These are phyloP conservation scores for Pristionchus arcanus DNA, from an alignment of 2,888 invertebrate species.

Conservation along the genomic window DNA sequence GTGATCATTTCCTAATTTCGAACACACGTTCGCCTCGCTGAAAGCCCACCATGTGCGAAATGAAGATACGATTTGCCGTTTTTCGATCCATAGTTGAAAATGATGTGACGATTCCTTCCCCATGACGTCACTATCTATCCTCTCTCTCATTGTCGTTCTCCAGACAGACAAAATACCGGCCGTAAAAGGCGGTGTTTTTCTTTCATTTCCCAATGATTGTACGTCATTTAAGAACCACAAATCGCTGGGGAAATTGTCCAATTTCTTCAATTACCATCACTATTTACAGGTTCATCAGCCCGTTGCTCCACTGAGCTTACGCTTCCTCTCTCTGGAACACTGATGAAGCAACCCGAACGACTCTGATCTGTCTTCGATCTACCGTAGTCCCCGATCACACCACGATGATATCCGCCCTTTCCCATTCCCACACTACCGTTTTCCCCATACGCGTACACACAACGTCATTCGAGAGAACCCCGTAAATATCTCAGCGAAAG, in stretches of 20 bases:
- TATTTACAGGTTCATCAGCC: constrained; percentile 4
- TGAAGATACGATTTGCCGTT: neutral
- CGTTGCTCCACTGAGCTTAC: constrained; percentile 18
- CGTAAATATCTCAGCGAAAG: neutral
- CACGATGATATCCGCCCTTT: neutral
- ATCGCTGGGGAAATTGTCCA: too few relatives aligned
- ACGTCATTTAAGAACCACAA: neutral
- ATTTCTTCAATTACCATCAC: neutral
- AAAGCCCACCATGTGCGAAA: neutral
- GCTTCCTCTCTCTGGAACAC: neutral
- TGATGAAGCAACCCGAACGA: constrained; percentile 3
- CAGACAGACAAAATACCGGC: neutral
- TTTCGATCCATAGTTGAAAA: neutral
- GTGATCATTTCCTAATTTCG: neutral
- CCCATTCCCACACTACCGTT: neutral
- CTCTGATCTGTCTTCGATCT: constrained; percentile 2
- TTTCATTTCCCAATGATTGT: neutral
- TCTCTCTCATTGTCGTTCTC: neutral
- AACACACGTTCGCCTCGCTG: neutral
- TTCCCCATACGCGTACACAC: neutral
- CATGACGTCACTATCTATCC: neutral
- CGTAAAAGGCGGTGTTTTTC: neutral
- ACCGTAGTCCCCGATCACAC: neutral
- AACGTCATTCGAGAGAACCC: neutral
- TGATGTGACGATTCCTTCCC: neutral